Evolutionary conservation across 37 sponge, comb jelly and placozoan genomes (phyloP).

Genomic region (Mnemiopsis leidyi): DNA sequence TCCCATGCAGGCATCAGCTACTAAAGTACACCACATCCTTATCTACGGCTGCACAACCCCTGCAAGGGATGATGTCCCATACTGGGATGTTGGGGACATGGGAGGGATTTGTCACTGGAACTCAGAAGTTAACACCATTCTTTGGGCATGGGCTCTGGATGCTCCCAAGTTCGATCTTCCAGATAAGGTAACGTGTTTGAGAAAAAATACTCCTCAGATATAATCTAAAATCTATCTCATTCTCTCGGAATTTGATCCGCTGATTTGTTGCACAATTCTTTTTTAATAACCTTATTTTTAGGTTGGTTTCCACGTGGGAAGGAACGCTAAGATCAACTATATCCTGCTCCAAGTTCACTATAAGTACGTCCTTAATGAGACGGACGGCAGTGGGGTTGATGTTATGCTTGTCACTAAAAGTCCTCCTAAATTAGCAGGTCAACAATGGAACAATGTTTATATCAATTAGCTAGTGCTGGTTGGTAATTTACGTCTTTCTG

Average conservation of each 20-base stretch:
- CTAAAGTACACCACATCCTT: conserved; percentile 33
- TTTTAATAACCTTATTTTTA: too few relatives aligned
- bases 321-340: conserved; percentile 67
- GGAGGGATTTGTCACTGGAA: conserved; percentile 30
- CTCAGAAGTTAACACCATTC: background rate
- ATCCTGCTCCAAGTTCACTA: conserved; percentile 86
- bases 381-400: conserved; percentile 6
- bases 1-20: conserved; percentile 50
- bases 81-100: conserved; percentile 36
- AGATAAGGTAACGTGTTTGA: background rate
- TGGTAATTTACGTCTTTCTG: too few relatives aligned
- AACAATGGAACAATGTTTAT: background rate
- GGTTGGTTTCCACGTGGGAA: conserved; percentile 81
- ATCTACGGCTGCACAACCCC: conserved; percentile 27
- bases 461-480: background rate
- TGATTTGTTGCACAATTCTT: too few relatives aligned
- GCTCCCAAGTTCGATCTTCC: conserved; percentile 50
- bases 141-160: conserved; percentile 65
- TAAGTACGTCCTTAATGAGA: background rate
- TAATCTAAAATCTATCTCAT: too few relatives aligned
- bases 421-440: background rate
- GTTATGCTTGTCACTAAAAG: background rate
- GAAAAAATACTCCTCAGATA: too few relatives aligned
- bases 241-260: too few relatives aligned
- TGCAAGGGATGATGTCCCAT: background rate